A percentile compares a stretch with the other conserved stretches of the same genome.
These are phyloP conservation scores for Takifugu ocellatus DNA, from an alignment of 2,797 vertebrate species.

Conservation along the genomic window DNA sequence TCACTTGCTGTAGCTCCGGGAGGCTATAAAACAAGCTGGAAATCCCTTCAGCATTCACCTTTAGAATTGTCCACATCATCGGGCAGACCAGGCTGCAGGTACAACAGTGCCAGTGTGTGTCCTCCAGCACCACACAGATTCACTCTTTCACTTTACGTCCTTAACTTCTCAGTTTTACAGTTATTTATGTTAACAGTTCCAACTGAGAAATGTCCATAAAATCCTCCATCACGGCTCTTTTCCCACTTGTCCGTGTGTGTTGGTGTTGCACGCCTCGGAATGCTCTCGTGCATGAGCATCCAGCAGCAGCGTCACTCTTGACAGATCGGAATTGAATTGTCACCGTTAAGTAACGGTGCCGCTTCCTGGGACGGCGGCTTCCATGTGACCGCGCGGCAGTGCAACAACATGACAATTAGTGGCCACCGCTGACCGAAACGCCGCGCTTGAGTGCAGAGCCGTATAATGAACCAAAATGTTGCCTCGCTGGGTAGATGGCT, in stretches of 20 bases:
- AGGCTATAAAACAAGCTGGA: too few relatives aligned
- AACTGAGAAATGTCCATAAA: constrained; percentile 24
- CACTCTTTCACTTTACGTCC: not conserved
- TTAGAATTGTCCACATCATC: too few relatives aligned
- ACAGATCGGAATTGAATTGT: constrained; percentile 41
- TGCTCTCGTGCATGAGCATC: not conserved
- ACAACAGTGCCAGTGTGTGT: not conserved
- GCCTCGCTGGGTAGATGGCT: not conserved
- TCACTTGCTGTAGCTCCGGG: too few relatives aligned
- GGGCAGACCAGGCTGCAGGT: constrained; percentile 9
- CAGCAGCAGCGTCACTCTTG: constrained; percentile 22
- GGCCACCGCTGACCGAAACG: constrained; percentile 37
- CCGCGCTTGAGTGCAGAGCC: constrained; percentile 30
- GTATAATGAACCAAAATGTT: constrained; percentile 24
- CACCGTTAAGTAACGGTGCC: constrained; percentile 31
- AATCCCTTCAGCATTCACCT: too few relatives aligned
- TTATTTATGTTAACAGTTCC: constrained; percentile 29
- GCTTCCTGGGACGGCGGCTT: constrained; percentile 36
- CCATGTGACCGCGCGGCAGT: constrained; percentile 18
- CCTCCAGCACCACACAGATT: constrained; percentile 7
- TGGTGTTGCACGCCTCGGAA: constrained; percentile 21
- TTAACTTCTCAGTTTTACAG: not conserved
- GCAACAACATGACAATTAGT: constrained; percentile 41
- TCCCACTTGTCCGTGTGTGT: constrained; percentile 12
- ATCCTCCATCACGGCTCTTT: constrained; percentile 14